phyloP scores from a whole-genome alignment of 2,797 vertebrate genomes.

The Harpagifer antarcticus region DNA sequence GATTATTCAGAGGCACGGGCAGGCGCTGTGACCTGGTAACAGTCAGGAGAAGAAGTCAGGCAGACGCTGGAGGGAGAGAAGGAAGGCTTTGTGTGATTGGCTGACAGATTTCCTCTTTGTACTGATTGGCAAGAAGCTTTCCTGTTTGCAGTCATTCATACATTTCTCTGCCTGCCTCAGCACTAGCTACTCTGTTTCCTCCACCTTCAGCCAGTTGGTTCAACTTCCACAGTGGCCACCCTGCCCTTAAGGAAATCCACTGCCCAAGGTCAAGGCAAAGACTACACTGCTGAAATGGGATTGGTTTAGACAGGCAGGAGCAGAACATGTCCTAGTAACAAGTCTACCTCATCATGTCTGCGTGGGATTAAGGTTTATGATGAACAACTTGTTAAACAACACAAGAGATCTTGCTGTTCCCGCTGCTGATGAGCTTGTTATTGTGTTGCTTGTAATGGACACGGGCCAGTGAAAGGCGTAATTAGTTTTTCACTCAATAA shows the following conservation, averaged over 20 bases:
- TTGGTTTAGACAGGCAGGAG: conserved; percentile 79
- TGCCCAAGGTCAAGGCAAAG: conserved; percentile 80
- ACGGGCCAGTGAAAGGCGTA: conserved; percentile 63
- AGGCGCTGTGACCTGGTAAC: conserved; percentile 90
- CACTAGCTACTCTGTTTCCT: conserved; percentile 63
- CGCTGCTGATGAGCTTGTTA: conserved; percentile 71
- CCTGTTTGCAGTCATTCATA: conserved; percentile 87
- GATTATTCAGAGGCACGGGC: conserved; percentile 79
- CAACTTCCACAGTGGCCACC: conserved; percentile 72
- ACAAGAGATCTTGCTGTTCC: conserved; percentile 68
- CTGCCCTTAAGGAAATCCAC: conserved; percentile 81
- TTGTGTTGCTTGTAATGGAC: conserved; percentile 66
- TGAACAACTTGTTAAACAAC: conserved; percentile 79
- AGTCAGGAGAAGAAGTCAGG: conserved; percentile 83
- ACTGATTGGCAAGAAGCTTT: conserved; percentile 73
- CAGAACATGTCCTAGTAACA: conserved; percentile 84
- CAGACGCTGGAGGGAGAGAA: conserved; percentile 69
- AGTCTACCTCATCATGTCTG: conserved; percentile 72
- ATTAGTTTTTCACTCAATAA: conserved; percentile 70
- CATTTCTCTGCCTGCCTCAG: conserved; percentile 82
- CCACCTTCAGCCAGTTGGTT: conserved; percentile 65
- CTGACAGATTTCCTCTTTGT: conserved; percentile 52
- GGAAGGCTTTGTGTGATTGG: conserved; percentile 67
- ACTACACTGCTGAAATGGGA: conserved; percentile 63
- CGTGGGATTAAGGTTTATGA: conserved; percentile 76